Evolutionary conservation across 2,888 invertebrate species (phyloP).

Genomic region (Noctua janthina): DNA sequence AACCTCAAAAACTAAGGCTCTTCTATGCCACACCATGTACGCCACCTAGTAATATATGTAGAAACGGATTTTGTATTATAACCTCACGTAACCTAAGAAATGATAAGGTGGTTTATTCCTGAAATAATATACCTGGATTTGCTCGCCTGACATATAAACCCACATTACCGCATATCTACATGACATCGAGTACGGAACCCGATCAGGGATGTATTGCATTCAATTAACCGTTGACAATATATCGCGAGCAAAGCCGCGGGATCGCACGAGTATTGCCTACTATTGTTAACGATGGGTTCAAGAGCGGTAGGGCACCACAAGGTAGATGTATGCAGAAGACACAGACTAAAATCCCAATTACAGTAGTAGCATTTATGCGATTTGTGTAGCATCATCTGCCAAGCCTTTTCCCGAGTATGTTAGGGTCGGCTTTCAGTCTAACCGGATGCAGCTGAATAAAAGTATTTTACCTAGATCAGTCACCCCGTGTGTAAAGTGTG

Average conservation of each 20-base stretch:
- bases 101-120: not conserved
- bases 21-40: not conserved
- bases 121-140: not conserved
- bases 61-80: not conserved
- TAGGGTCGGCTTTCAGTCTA: not conserved
- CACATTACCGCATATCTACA: constrained; percentile 2
- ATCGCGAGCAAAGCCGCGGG: constrained; percentile 21
- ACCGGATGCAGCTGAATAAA: not conserved
- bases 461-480: not conserved
- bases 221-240: constrained; percentile 52
- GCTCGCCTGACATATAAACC: not conserved
- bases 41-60: not conserved
- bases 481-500: not conserved
- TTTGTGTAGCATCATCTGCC: not conserved
- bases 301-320: not conserved
- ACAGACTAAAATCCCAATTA: not conserved
- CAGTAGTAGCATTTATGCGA: not conserved
- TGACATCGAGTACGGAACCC: constrained; percentile 22
- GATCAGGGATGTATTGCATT: constrained; percentile 47
- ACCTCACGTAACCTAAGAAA: not conserved
- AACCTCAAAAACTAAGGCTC: not conserved
- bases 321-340: constrained; percentile 3
- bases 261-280: constrained; percentile 25
- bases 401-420: not conserved
- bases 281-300: constrained; percentile 43